Evolutionary conservation across 1,140 invertebrate species (phyloP), one percentile per base, ranked within the genome.

Genomic region (Macrotrachela quadricornifera): DNA sequence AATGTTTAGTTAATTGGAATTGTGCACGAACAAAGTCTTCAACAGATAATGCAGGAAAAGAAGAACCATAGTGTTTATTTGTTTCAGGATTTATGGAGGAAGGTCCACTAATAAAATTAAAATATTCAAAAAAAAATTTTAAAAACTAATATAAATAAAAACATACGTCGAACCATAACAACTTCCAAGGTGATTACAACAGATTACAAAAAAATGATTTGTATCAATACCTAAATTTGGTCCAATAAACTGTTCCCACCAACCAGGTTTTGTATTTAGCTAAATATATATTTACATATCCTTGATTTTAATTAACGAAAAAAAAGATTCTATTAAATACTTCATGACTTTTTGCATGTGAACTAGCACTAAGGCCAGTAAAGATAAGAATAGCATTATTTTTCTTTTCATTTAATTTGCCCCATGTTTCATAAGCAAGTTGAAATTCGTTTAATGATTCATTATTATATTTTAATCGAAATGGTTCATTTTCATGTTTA

Each of bases 171-270:
- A 57, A 6, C 68, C 68, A 55, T 67, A 69, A 57, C 70, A 71
- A n/a, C 67, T 63, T 13, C 69, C 70, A 12, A 71, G 51, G 50
- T 64, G 66, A 57, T 71, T 71, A 21, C 61, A 61, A 57, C 68
- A 69, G 39, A 71, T 69, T 16, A 71, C 63, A 56, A 70, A 71
- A 58, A 63, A 71, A 57, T 70, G 63, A 50, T 63, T 57, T 6
- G 67, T 70, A 54, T 71, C 68, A 18, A 71, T 56, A 30, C 69
- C 64, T 57, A 64, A 63, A 13, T 66, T 68, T 39, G 67, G 64
- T 10, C 68, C 69, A 10, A 71, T 62, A 60, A 71, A 68, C 52
- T 65, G 66, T 56, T 71, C 69, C 69, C 69, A 71, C 69, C 70
- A 71, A 13, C 70, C 70, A 15, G 64, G 64, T 12, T 56, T 50